Conservation (phyloP, 2,888 invertebrate species). For the Papilio elwesi region DNA sequence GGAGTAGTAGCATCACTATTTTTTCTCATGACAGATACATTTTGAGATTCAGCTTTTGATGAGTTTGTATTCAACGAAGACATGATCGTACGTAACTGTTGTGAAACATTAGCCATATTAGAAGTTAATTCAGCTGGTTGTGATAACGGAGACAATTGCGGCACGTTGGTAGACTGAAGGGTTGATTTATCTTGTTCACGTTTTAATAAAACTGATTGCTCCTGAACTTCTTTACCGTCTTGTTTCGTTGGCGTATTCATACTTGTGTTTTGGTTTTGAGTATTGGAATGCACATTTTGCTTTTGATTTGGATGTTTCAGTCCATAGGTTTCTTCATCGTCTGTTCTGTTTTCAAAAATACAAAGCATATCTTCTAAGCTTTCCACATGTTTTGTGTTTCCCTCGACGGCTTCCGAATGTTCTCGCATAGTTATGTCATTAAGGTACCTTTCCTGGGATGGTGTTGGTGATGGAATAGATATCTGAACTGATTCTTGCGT, state of each 20-base stretch:
- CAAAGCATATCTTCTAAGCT: conserved; percentile 88
- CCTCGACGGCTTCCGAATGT: conserved; percentile 80
- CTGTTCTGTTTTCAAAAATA: conserved; percentile 87
- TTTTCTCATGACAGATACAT: conserved; percentile 76
- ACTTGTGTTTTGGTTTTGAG: conserved; percentile 51
- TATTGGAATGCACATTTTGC: conserved; percentile 49
- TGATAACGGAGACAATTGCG: conserved; percentile 88
- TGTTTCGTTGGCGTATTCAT: conserved; percentile 52
- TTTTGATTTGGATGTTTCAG: conserved; percentile 60
- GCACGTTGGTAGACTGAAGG: conserved; percentile 82
- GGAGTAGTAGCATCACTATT: conserved; percentile 70
- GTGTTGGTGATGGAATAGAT: conserved; percentile 87
- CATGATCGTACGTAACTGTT: conserved; percentile 87
- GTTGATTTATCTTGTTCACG: conserved; percentile 67
- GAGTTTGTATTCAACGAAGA: conserved; percentile 85
- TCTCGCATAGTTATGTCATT: conserved; percentile 86
- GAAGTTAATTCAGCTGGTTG: conserved; percentile 89
- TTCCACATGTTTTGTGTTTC: conserved; percentile 84
- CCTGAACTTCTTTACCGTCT: conserved; percentile 63
- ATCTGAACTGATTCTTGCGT: conserved; percentile 87
- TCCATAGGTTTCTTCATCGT: conserved; percentile 67
- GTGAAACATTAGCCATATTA: conserved; percentile 88
- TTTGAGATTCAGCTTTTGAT: conserved; percentile 79
- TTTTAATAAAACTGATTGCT: conserved; percentile 62
- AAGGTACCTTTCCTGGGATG: conserved; percentile 86